Evolutionary conservation across 2,113 vertebrate species (phyloP).

Genomic region (Fregata magnificens): DNA sequence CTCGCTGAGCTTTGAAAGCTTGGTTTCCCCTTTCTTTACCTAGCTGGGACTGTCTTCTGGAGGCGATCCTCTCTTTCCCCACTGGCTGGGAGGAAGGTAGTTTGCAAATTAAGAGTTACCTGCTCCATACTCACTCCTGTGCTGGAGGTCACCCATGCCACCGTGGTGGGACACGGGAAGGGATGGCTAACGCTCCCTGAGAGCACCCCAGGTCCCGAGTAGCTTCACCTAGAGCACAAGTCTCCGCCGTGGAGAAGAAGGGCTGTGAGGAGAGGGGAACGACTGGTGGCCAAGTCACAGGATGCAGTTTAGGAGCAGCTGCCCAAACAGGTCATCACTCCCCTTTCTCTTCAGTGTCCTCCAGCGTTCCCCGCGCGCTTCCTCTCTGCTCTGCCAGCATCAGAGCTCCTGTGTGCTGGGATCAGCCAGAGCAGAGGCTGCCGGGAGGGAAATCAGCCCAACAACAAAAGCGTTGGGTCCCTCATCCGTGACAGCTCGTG

Average conservation of each 20-base stretch:
- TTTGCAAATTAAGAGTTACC: background rate
- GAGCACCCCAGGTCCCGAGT: background rate
- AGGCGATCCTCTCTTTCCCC: background rate
- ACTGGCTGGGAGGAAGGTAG: background rate
- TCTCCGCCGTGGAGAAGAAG: background rate
- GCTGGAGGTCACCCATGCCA: background rate
- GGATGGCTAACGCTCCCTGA: background rate
- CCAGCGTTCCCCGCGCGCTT: accelerated
- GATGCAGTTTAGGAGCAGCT: background rate
- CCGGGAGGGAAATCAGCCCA: background rate
- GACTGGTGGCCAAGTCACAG: accelerated
- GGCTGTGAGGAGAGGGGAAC: background rate
- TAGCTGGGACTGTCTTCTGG: background rate
- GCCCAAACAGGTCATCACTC: background rate
- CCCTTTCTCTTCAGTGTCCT: background rate
- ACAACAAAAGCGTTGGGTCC: background rate
- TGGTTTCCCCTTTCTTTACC: background rate
- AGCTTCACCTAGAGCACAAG: background rate
- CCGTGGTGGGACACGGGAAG: background rate
- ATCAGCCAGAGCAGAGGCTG: background rate
- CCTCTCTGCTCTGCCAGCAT: background rate
- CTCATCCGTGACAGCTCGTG: accelerated
- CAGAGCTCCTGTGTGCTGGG: background rate
- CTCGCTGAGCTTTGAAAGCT: background rate
- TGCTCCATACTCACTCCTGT: background rate